A percentile compares a stretch with the other conserved stretches of the same genome.
Conservation (phyloP, 2,797 vertebrate genomes). For the Syndactyla subalaris region DNA sequence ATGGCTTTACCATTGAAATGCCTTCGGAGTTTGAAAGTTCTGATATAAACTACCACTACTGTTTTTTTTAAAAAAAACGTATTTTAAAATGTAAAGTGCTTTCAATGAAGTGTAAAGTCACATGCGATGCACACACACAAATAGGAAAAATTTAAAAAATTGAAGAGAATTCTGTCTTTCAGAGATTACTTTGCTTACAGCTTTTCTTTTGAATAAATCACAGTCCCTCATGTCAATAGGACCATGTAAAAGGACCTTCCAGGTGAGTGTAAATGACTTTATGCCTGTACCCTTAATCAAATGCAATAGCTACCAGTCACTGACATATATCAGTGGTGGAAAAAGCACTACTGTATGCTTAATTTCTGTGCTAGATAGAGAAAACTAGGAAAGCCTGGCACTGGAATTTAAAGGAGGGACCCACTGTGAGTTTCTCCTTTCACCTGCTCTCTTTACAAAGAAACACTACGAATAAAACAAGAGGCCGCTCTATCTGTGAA, state of each 20-base stretch:
- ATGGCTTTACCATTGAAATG: neutral
- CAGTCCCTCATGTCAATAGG: neutral
- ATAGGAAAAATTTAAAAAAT: neutral
- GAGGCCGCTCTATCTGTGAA: neutral
- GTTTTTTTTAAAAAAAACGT: neutral
- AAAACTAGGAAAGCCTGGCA: neutral
- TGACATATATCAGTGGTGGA: neutral
- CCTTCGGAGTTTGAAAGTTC: neutral
- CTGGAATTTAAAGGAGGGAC: neutral
- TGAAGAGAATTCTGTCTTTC: neutral
- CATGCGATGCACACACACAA: neutral
- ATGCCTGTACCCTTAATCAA: neutral
- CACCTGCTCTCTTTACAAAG: neutral
- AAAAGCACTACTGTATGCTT: neutral
- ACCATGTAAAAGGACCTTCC: neutral
- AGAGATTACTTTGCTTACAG: neutral
- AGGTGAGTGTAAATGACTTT: neutral
- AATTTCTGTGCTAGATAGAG: neutral
- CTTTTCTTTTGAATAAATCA: neutral
- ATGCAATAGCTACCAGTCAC: rapidly evolving
- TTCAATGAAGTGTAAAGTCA: neutral
- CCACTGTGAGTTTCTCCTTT: neutral
- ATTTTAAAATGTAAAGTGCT: neutral
- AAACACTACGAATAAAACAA: neutral
- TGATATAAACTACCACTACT: neutral